A percentile compares a stretch with the other conserved stretches of the same genome.
phyloP scores from a whole-genome alignment of 1,140 invertebrate genomes.

The Trichonephila clavata region DNA sequence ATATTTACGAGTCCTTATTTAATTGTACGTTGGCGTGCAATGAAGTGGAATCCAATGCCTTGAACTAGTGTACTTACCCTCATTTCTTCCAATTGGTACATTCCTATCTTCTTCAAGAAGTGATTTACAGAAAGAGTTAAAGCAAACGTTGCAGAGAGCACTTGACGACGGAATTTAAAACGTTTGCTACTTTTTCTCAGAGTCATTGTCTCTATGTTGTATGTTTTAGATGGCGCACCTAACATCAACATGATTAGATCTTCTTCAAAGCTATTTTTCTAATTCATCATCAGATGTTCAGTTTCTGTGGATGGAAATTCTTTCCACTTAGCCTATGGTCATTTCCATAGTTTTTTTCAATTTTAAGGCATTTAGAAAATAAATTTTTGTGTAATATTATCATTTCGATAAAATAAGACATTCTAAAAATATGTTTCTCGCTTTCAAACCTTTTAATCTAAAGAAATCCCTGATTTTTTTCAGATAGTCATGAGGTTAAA shows the following conservation, averaged over 20 bases:
- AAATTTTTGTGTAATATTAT: no score
- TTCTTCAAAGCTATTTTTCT: background rate
- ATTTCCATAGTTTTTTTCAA: no score
- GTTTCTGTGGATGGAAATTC: background rate
- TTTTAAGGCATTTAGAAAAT: no score
- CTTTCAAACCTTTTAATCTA: no score
- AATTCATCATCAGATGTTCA: background rate
- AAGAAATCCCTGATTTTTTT: no score
- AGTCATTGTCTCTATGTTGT: background rate
- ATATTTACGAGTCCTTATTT: constrained; percentile 11
- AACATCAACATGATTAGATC: background rate
- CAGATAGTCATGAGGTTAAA: no score
- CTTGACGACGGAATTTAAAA: constrained; percentile 44
- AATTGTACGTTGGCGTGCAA: constrained; percentile 30
- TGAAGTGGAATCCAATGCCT: background rate
- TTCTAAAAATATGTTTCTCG: no score
- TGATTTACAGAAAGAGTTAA: constrained; percentile 52
- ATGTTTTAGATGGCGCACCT: constrained; percentile 28
- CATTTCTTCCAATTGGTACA: constrained; percentile 50
- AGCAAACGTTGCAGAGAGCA: constrained; percentile 36
- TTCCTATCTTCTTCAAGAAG: constrained; percentile 33
- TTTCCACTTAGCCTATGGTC: background rate
- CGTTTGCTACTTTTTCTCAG: constrained; percentile 10
- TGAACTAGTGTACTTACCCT: constrained; percentile 59
- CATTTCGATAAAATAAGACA: no score